Evolutionary conservation across 2,888 invertebrate species (phyloP).

Genomic region (Ypsolopha sequella): DNA sequence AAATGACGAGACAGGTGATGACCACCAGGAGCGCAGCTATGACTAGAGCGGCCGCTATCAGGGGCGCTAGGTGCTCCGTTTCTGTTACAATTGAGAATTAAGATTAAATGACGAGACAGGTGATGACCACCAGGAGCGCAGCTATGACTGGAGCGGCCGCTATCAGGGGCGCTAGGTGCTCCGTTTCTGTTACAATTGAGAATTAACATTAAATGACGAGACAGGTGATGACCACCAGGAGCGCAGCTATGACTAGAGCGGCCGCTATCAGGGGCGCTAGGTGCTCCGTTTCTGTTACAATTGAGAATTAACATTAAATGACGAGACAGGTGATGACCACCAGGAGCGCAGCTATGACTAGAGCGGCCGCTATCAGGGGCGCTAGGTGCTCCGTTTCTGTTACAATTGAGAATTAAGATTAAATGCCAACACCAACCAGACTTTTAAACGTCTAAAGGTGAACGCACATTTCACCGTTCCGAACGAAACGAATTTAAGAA

Average conservation of each 20-base stretch:
- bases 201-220: conserved; percentile 50
- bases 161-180: conserved; percentile 60
- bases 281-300: conserved; percentile 60
- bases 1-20: conserved; percentile 51
- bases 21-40: conserved; percentile 55
- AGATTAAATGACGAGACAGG: conserved; percentile 57
- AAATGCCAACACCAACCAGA: conserved; percentile 50
- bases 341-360: conserved; percentile 54
- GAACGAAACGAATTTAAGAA: too few species aligned
- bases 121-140: conserved; percentile 49
- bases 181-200: conserved; percentile 61
- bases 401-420: conserved; percentile 53
- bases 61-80: conserved; percentile 60
- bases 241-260: conserved; percentile 53
- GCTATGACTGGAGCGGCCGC: conserved; percentile 59
- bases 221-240: conserved; percentile 54
- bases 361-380: conserved; percentile 57
- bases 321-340: conserved; percentile 56
- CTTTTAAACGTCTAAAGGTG: too few species aligned
- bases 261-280: conserved; percentile 62
- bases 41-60: conserved; percentile 58
- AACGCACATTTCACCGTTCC: too few species aligned
- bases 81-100: conserved; percentile 61
- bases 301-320: conserved; percentile 51
- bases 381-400: conserved; percentile 65